Percentiles rank a stretch among this genome's conserved stretches.
Evolutionary conservation across 2,113 vertebrate species (phyloP).

Genomic region (Coracopsis vasa): DNA sequence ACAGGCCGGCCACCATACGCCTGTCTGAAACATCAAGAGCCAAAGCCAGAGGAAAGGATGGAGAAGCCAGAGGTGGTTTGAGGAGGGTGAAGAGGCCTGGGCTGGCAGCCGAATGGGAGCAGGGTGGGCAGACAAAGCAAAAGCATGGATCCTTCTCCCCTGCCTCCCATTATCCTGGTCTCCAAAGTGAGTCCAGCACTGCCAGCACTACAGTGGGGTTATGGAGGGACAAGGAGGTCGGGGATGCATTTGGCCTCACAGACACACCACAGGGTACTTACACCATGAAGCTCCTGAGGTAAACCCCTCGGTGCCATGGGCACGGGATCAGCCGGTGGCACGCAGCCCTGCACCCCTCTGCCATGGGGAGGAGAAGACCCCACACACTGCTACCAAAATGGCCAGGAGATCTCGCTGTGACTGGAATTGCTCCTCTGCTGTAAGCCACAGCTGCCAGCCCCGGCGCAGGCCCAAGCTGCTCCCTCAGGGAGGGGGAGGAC

Average conservation of each 20-base stretch:
- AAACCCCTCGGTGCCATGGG: fast-evolving
- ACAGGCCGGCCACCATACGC: not conserved
- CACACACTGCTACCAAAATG: not conserved
- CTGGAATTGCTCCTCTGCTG: not conserved
- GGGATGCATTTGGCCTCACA: not conserved
- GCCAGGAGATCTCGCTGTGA: not conserved
- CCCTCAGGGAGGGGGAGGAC: not conserved
- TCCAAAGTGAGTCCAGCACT: not conserved
- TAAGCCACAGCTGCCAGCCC: not conserved
- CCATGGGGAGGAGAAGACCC: not conserved
- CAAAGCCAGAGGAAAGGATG: not conserved
- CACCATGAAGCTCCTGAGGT: no score
- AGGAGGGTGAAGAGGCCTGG: not conserved
- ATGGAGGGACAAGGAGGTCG: not conserved
- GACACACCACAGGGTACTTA: no score
- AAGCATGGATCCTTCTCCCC: not conserved
- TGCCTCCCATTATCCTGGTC: not conserved
- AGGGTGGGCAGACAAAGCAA: not conserved
- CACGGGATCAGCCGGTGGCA: fast-evolving
- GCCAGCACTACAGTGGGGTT: not conserved
- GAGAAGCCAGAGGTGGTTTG: not conserved
- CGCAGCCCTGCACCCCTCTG: fast-evolving
- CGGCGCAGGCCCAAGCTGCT: not conserved
- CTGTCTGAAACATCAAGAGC: not conserved
- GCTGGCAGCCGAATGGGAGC: not conserved